These are phyloP conservation scores for Pollenia griseotomentosa DNA, from an alignment of 2,888 invertebrate species.

Conservation along the genomic window DNA sequence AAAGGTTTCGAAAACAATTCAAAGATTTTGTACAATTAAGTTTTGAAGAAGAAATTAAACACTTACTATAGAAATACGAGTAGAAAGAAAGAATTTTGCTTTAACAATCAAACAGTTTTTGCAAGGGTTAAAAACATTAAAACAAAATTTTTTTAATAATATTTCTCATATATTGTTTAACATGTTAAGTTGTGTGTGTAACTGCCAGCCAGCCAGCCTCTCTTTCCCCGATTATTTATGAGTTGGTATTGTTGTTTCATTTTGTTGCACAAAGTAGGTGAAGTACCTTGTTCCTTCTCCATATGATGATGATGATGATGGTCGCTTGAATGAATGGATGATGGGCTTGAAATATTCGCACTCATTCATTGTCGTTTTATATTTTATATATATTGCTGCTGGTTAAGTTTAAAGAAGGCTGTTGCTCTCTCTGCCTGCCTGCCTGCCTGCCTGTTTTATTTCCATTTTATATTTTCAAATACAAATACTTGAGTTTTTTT, in stretches of 20 bases:
- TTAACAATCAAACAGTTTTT: constrained; percentile 64
- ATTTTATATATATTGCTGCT: constrained; percentile 32
- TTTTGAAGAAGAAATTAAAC: constrained; percentile 73
- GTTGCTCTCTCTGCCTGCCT: constrained; percentile 31
- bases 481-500: constrained; percentile 58
- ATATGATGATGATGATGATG: constrained; percentile 34
- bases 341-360: constrained; percentile 56
- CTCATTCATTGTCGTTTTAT: constrained; percentile 44
- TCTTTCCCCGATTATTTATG: neutral
- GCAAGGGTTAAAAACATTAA: constrained; percentile 49
- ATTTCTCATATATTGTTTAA: constrained; percentile 20
- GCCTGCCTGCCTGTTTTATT: constrained; percentile 27
- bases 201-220: neutral
- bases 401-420: constrained; percentile 44
- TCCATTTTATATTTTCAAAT: constrained; percentile 50
- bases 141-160: constrained; percentile 23
- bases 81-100: constrained; percentile 49
- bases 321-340: constrained; percentile 47
- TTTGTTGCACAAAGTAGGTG: constrained; percentile 72
- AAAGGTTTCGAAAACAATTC: constrained; percentile 62
- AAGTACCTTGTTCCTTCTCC: constrained; percentile 65
- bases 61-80: constrained; percentile 59
- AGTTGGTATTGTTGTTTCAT: constrained; percentile 70
- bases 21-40: constrained; percentile 70
- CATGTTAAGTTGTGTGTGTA: constrained; percentile 47